Percentiles rank a stretch among this genome's conserved stretches.
These are phyloP conservation scores for Drosophila simulans DNA, from an alignment of 1,140 invertebrate species.

Conservation along the genomic window DNA sequence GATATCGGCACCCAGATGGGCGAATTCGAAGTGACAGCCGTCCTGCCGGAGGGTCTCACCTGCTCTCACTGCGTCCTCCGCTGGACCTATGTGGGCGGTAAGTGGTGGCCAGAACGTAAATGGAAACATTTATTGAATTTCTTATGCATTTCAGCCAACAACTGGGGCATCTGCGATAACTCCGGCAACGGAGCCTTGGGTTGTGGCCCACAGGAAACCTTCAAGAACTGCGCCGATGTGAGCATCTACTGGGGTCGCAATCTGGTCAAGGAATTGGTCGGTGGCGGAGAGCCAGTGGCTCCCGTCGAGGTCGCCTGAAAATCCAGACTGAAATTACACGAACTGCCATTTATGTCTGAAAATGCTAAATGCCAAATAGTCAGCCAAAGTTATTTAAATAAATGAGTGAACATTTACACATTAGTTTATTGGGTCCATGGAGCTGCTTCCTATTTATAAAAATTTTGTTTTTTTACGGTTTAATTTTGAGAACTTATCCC, in stretches of 20 bases:
- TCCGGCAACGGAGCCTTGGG: slow-evolving; percentile 84
- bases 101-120: not conserved
- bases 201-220: slow-evolving; percentile 89
- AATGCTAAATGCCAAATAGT: slow-evolving; percentile 30
- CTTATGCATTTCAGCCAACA: slow-evolving; percentile 84
- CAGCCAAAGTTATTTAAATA: slow-evolving; percentile 32
- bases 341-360: slow-evolving; percentile 37
- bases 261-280: slow-evolving; percentile 52
- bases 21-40: slow-evolving; percentile 80
- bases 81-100: slow-evolving; percentile 87
- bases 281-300: slow-evolving; percentile 22
- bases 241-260: slow-evolving; percentile 85
- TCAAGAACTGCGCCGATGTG: slow-evolving; percentile 89
- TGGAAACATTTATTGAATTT: not conserved
- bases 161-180: slow-evolving; percentile 86
- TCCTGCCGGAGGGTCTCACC: slow-evolving; percentile 86
- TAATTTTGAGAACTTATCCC: not conserved
- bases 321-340: not conserved
- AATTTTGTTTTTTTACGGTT: not conserved
- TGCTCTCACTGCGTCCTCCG: slow-evolving; percentile 89
- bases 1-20: slow-evolving; percentile 62
- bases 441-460: not conserved
- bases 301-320: slow-evolving; percentile 44
- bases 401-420: slow-evolving; percentile 19
- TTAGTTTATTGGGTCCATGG: not conserved